Conservation (phyloP, 2,888 invertebrate species). For the Rhingia campestris region DNA sequence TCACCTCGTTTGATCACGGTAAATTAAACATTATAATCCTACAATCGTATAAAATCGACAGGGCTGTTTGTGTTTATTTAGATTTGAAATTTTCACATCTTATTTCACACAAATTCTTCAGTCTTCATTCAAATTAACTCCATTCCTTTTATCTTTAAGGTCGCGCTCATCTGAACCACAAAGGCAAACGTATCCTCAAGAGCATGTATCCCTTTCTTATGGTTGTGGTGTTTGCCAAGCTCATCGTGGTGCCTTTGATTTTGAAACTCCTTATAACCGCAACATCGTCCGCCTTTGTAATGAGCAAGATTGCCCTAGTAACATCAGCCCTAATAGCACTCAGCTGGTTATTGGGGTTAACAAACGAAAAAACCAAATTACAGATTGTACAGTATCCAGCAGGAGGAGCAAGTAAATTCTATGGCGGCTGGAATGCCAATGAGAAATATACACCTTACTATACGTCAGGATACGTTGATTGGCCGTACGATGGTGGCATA, state of each 20-base stretch:
- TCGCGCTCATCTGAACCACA: slow-evolving; percentile 79
- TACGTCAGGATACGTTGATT: slow-evolving; percentile 33
- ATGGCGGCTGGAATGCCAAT: slow-evolving; percentile 56
- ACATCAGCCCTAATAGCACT: slow-evolving; percentile 79
- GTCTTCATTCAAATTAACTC: slow-evolving; percentile 5
- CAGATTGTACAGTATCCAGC: slow-evolving; percentile 64
- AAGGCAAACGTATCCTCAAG: slow-evolving; percentile 83
- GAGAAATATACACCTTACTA: slow-evolving; percentile 34
- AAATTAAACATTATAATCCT: background rate
- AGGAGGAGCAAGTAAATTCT: slow-evolving; percentile 6
- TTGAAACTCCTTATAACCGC: slow-evolving; percentile 88
- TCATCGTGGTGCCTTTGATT: slow-evolving; percentile 87
- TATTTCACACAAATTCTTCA: background rate
- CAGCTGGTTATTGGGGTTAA: slow-evolving; percentile 78
- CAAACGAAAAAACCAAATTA: slow-evolving; percentile 47
- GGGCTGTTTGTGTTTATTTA: too few species aligned
- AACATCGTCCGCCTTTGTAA: slow-evolving; percentile 84
- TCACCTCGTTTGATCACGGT: slow-evolving; percentile 26
- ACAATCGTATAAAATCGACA: too few species aligned
- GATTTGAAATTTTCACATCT: too few species aligned
- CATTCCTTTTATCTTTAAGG: slow-evolving; percentile 74
- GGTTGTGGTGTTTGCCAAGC: slow-evolving; percentile 86
- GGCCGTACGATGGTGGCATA: slow-evolving; percentile 24
- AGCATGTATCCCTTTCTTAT: slow-evolving; percentile 86
- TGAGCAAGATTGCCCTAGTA: slow-evolving; percentile 81